These are phyloP conservation scores for Theristicus caerulescens DNA, from an alignment of 2,113 vertebrate species.

Conservation along the genomic window DNA sequence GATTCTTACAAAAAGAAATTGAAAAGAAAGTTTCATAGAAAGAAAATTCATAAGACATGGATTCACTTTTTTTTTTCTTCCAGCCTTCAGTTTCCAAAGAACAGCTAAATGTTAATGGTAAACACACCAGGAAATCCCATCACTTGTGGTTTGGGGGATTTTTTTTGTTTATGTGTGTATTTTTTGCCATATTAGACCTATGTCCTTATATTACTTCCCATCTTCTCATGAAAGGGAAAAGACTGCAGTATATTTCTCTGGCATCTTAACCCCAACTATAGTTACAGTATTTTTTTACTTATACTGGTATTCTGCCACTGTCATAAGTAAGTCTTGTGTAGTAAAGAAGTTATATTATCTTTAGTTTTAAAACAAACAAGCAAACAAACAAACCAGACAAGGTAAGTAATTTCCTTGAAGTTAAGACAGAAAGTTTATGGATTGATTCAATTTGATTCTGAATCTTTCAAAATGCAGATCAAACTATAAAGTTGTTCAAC, in stretches of 20 bases:
- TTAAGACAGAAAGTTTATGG: neutral
- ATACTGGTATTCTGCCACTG: neutral
- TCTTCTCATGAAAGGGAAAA: neutral
- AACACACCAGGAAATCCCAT: neutral
- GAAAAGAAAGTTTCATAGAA: neutral
- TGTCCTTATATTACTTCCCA: neutral
- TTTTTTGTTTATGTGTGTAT: neutral
- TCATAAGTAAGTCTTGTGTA: neutral
- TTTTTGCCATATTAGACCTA: neutral
- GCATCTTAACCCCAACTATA: neutral
- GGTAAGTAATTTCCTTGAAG: neutral
- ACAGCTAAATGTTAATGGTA: neutral
- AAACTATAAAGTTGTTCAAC: neutral
- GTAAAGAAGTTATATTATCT: neutral
- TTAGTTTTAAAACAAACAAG: neutral
- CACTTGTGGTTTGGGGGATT: neutral
- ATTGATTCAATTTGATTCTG: neutral
- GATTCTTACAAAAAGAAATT: neutral
- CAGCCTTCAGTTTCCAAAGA: neutral
- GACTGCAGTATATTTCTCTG: neutral
- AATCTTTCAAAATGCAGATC: neutral
- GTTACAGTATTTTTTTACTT: neutral
- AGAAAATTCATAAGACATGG: neutral
- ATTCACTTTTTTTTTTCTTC: neutral
- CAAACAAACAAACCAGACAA: neutral